Percentiles rank a stretch among this genome's conserved stretches.
These are phyloP conservation scores for Clusia tigrina DNA, from an alignment of 2,888 invertebrate species.

Conservation along the genomic window DNA sequence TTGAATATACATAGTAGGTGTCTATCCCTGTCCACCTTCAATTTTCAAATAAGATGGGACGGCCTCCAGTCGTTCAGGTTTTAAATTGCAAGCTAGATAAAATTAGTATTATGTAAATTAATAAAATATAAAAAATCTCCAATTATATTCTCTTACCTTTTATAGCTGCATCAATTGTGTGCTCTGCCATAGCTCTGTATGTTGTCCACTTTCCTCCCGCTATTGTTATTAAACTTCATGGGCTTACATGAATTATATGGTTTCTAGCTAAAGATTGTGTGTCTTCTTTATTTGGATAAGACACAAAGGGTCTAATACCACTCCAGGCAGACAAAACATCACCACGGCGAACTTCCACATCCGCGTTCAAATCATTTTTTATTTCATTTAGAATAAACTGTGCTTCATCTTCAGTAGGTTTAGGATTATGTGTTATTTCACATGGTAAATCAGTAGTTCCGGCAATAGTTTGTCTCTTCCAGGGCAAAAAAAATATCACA, in stretches of 20 bases:
- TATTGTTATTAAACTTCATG: conserved; percentile 91
- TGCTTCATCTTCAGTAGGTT: conserved; percentile 97
- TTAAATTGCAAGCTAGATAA: conserved; percentile 73
- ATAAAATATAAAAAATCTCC: neutral
- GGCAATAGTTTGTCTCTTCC: conserved; percentile 92
- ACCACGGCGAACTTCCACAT: conserved; percentile 97
- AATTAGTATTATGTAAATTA: neutral
- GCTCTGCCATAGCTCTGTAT: conserved; percentile 96
- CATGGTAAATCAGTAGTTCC: conserved; percentile 98
- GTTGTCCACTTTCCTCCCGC: conserved; percentile 99
- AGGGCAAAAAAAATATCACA: conserved; percentile 99
- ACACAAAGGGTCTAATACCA: conserved; percentile 95
- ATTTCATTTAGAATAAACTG: conserved; percentile 97
- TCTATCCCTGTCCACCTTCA: conserved; percentile 97
- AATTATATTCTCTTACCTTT: conserved; percentile 53
- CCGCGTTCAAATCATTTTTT: conserved; percentile 93
- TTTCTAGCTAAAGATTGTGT: conserved; percentile 98
- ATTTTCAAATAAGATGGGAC: conserved; percentile 92
- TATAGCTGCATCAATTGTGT: conserved; percentile 93
- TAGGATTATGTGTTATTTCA: conserved; percentile 89
- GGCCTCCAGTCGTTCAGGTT: conserved; percentile 72
- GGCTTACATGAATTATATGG: conserved; percentile 96
- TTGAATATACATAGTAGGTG: conserved; percentile 97
- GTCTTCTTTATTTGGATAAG: conserved; percentile 96
- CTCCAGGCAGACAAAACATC: conserved; percentile 98